Evolutionary conservation across 2,888 invertebrate species (phyloP), one percentile per base, ranked within the genome.

Genomic region (Pomacea canaliculata): DNA sequence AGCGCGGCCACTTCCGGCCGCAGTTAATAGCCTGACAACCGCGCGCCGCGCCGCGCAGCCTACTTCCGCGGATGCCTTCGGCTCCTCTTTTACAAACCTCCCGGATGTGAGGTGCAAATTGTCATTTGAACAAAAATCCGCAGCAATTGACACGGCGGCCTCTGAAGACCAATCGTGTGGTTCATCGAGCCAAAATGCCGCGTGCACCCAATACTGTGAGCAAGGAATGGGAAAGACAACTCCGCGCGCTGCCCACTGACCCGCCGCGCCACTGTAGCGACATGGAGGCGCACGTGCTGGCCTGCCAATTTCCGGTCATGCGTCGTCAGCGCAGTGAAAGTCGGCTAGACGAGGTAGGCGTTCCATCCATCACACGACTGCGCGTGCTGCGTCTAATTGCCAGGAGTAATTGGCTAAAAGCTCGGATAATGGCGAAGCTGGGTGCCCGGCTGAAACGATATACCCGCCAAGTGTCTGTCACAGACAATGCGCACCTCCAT

Each of bases 281-380:
- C 68, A 68, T 19, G 27, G 68, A 68, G 23, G 27, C 48, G 68
- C 68, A 68, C 68, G 68, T 68, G 68, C 68, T 27, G 68, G 16
- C 68, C 37, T 13, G 37, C 48, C 48, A 68, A 68, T 68, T 68
- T 68, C 68, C 68, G 68, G 68, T 68, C 68, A 68, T 68, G 68
- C 68, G 68, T 37, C n/a, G 48, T 19, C 37, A 46, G 13, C 13
- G 37, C 27, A 68, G 68, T 68, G 68, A 68, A 68, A 68, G 68
- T 68, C 37, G 68, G 27, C 68, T 12, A 37, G 68, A 46, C 23
- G 48, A 68, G 68, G 68, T 68, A 68, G 37, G 68, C 68, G 48
- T n/a, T 27, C 37, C n/a, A 68, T 68, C 48, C 68, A 68, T 68
- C 68, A 68, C 13, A 27, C 10, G 23, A 46, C 27, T 13, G 68